Evolutionary conservation across 2,113 vertebrate genomes (phyloP).

Genomic region (Petrocephalus zakoni): DNA sequence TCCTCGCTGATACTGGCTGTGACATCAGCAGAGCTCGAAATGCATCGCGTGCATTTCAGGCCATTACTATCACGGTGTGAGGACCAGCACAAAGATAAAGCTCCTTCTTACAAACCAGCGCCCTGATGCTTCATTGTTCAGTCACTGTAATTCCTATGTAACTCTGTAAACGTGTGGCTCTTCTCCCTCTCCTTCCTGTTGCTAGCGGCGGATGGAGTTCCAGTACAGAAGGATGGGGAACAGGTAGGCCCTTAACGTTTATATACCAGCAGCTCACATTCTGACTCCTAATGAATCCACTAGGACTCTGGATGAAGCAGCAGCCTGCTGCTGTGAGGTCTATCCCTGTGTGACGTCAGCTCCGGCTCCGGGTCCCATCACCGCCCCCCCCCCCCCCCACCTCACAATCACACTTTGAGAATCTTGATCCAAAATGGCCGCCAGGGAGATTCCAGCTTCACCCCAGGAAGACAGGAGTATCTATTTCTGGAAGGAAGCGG

Average conservation of each 20-base stretch:
- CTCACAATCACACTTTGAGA: constrained; percentile 26
- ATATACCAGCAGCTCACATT: not conserved
- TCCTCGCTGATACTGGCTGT: not conserved
- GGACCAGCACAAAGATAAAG: not conserved
- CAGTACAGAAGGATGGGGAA: constrained; percentile 70
- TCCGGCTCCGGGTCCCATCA: constrained; percentile 30
- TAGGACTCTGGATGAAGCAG: not conserved
- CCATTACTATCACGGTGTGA: not conserved
- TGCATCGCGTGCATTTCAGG: not conserved
- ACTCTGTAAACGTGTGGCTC: not conserved
- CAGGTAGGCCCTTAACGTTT: constrained; percentile 53
- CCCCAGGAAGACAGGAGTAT: constrained; percentile 17
- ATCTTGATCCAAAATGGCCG: constrained; percentile 41
- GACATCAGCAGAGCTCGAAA: not conserved
- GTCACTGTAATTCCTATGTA: not conserved
- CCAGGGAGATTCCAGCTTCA: constrained; percentile 28
- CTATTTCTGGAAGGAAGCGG: not conserved
- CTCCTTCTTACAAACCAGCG: not conserved
- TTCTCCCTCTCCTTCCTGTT: constrained; percentile 19
- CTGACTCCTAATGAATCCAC: not conserved
- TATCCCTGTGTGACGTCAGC: constrained; percentile 13
- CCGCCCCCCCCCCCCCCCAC: not conserved
- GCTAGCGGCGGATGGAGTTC: constrained; percentile 64
- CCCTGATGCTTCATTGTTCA: not conserved
- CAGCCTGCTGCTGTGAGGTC: not conserved